Evolutionary conservation across 2,797 vertebrate genomes (phyloP).

Genomic region (Eupleurogrammus muticus): DNA sequence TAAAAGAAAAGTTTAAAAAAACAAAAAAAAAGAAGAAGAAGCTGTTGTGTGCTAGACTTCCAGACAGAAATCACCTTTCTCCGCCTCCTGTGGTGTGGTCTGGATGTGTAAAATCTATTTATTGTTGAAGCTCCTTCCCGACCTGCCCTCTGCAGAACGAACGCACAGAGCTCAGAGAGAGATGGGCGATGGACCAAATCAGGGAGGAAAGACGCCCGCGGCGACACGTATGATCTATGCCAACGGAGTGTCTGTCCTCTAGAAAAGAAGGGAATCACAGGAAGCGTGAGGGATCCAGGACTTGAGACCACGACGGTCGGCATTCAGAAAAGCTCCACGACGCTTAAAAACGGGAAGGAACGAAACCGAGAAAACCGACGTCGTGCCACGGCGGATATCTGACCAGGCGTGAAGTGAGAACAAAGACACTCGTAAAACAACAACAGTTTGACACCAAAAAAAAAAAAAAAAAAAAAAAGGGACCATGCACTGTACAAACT

Average conservation of each 20-base stretch:
- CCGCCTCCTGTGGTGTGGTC: slow-evolving; percentile 31
- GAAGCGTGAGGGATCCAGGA: slow-evolving; percentile 20
- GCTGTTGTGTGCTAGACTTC: slow-evolving; percentile 36
- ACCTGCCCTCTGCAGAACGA: slow-evolving; percentile 40
- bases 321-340: slow-evolving; percentile 23
- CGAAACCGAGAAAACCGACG: not conserved
- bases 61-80: slow-evolving; percentile 33
- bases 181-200: slow-evolving; percentile 31
- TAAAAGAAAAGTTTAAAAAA: slow-evolving; percentile 18
- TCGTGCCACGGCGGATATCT: slow-evolving; percentile 10
- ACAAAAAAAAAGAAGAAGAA: slow-evolving; percentile 36
- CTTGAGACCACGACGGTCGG: not conserved
- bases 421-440: slow-evolving; percentile 44
- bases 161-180: slow-evolving; percentile 40
- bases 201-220: slow-evolving; percentile 35
- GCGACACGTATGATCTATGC: slow-evolving; percentile 12
- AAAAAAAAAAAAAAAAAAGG: too few species aligned
- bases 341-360: slow-evolving; percentile 5
- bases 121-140: slow-evolving; percentile 50
- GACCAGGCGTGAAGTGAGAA: slow-evolving; percentile 36
- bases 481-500: slow-evolving; percentile 69
- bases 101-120: slow-evolving; percentile 71
- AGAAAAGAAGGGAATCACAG: slow-evolving; percentile 14
- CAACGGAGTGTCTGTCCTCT: slow-evolving; percentile 29
- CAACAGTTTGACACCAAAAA: slow-evolving; percentile 71